These are phyloP conservation scores for Geopemphigus sp. DNA, from an alignment of 1,140 invertebrate species.

Conservation along the genomic window DNA sequence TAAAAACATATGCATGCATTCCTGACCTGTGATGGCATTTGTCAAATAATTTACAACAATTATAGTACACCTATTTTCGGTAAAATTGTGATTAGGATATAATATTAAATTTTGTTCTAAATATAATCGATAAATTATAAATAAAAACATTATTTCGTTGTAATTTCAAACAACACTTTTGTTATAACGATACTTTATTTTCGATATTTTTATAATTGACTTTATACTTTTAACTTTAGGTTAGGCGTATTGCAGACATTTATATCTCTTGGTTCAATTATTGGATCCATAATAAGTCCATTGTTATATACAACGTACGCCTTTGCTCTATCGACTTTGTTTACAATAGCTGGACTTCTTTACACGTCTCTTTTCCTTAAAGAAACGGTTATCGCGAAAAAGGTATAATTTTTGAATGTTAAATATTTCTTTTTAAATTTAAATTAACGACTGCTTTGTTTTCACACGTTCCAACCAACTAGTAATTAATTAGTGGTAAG, in stretches of 20 bases:
- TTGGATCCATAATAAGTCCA: slow-evolving; percentile 28
- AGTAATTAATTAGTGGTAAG: too few species aligned
- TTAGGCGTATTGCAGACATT: slow-evolving; percentile 29
- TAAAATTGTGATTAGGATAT: too few species aligned
- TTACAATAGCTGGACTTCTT: background rate
- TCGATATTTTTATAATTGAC: background rate
- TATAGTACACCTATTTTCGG: too few species aligned
- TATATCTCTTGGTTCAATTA: slow-evolving; percentile 33
- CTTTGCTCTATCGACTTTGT: slow-evolving; percentile 13
- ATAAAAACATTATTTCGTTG: too few species aligned
- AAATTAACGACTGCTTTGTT: too few species aligned
- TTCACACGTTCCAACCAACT: too few species aligned
- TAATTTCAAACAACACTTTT: background rate
- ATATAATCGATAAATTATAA: too few species aligned
- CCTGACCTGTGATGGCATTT: too few species aligned
- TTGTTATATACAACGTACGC: slow-evolving; percentile 5
- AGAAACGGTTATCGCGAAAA: slow-evolving; percentile 29
- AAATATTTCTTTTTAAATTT: background rate
- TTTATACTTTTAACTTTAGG: background rate
- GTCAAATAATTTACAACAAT: too few species aligned
- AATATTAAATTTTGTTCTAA: too few species aligned
- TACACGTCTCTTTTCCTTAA: slow-evolving; percentile 34
- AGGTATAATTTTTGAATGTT: slow-evolving; percentile 4
- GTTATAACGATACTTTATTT: too few species aligned
- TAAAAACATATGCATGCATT: too few species aligned